These are phyloP conservation scores for Ceraclea dissimilis DNA, from an alignment of 2,888 invertebrate genomes.

Conservation along the genomic window DNA sequence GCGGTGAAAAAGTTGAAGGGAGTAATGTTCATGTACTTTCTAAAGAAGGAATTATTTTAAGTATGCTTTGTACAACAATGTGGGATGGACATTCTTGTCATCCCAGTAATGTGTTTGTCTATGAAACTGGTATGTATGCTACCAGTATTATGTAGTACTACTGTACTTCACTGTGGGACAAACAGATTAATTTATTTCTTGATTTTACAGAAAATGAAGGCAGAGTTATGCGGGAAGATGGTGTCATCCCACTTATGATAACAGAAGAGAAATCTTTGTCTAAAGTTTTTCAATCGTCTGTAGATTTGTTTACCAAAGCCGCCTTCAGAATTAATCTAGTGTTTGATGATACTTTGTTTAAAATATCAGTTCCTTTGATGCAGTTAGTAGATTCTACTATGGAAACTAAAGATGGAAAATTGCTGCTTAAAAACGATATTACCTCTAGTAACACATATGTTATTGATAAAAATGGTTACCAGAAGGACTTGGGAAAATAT, in stretches of 20 bases:
- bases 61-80: neutral
- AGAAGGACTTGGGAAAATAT: neutral
- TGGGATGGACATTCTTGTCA: conserved; percentile 1
- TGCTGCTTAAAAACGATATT: neutral
- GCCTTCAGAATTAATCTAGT: neutral
- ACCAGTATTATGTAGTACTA: no score
- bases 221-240: neutral
- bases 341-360: neutral
- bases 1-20: neutral
- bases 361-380: conserved; percentile 1
- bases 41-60: neutral
- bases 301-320: neutral
- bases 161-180: no score
- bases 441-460: neutral
- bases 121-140: neutral
- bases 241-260: neutral
- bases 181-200: no score
- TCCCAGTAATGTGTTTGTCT: neutral
- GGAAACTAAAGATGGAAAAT: neutral
- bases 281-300: neutral
- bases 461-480: conserved; percentile 5
- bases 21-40: neutral
- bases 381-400: neutral
- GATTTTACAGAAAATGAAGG: neutral
- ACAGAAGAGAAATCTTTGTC: neutral